Evolutionary conservation across 2,113 vertebrate species (phyloP).

Genomic region (Erythrolamprus reginae): DNA sequence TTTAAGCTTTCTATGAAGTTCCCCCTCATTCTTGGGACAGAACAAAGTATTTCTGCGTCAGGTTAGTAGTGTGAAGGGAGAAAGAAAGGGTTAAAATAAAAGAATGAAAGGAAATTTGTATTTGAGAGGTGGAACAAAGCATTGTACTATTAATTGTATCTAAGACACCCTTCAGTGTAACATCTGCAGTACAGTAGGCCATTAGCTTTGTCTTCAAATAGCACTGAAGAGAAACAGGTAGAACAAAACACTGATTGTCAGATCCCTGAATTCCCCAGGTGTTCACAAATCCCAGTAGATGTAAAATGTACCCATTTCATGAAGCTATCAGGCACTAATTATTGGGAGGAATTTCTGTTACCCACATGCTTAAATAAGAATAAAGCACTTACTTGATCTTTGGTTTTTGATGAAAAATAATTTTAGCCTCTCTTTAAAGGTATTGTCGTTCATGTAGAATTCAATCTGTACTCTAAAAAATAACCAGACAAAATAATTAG

Average conservation of each 20-base stretch:
- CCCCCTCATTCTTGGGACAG: neutral
- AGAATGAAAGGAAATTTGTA: neutral
- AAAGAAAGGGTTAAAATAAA: neutral
- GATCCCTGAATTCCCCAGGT: no score
- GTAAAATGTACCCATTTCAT: neutral
- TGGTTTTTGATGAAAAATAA: slow-evolving; percentile 89
- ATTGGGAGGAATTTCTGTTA: neutral
- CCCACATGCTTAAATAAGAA: slow-evolving; percentile 23
- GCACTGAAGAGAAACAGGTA: neutral
- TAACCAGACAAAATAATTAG: slow-evolving; percentile 56
- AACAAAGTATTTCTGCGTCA: neutral
- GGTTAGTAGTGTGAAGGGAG: neutral
- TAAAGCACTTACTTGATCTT: slow-evolving; percentile 80
- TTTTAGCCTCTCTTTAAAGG: slow-evolving; percentile 84
- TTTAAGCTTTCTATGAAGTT: neutral
- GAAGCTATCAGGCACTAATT: neutral
- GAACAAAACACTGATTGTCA: neutral
- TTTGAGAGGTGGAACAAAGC: neutral
- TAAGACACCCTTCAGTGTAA: neutral
- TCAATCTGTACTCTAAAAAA: slow-evolving; percentile 81
- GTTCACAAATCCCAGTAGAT: neutral
- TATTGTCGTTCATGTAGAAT: slow-evolving; percentile 84
- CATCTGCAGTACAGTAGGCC: neutral
- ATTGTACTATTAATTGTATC: neutral
- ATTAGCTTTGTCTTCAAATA: neutral